These are phyloP conservation scores for Isurus oxyrinchus DNA, from an alignment of 2,113 vertebrate genomes.

Conservation along the genomic window DNA sequence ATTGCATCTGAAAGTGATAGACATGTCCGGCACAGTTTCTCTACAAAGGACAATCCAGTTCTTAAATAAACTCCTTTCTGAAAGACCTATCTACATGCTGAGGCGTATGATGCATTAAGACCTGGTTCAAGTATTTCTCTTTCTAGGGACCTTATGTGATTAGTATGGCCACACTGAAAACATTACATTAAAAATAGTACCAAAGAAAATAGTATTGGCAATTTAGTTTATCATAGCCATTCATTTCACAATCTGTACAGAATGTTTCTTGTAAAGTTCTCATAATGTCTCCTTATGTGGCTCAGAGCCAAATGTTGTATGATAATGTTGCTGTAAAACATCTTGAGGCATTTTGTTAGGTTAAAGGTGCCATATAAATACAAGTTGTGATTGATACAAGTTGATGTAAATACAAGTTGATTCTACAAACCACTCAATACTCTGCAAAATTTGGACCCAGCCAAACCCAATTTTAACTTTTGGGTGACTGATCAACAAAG, in stretches of 20 bases:
- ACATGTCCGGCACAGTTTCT: background rate
- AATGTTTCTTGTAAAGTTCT: background rate
- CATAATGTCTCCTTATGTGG: no score
- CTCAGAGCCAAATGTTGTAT: no score
- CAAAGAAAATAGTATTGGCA: background rate
- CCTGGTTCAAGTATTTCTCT: background rate
- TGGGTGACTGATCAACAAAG: no score
- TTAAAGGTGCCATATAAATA: no score
- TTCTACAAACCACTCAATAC: background rate
- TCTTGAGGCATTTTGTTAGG: no score
- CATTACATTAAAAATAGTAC: background rate
- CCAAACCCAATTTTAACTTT: no score
- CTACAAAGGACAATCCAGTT: background rate
- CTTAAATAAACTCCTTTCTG: background rate
- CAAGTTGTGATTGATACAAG: no score
- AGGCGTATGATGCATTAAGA: background rate
- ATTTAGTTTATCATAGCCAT: no score
- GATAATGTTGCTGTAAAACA: no score
- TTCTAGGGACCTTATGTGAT: background rate
- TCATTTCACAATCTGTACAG: background rate
- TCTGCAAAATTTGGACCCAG: background rate
- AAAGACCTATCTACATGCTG: background rate
- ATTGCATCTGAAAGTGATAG: background rate
- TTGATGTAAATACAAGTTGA: background rate
- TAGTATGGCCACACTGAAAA: background rate